Evolutionary conservation across 2,888 invertebrate genomes (phyloP), one percentile per base, ranked within the genome.

Genomic region (Torymus tubicola): DNA sequence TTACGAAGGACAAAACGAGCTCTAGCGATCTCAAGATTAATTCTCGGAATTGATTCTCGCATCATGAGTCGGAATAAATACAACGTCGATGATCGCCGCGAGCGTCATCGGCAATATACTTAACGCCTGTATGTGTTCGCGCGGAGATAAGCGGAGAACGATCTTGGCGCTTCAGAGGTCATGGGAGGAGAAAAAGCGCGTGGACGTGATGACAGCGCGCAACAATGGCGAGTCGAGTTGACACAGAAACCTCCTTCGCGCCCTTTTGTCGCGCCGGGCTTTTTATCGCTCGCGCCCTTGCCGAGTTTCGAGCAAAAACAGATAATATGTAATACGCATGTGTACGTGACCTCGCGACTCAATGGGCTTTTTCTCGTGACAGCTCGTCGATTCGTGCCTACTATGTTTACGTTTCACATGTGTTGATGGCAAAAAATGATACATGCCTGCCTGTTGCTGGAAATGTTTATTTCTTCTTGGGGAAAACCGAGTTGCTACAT

Each of bases 181-280:
- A 42, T 8, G 42, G 42, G 42, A 8, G 42, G 42, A 42, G 10
- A 42, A 42, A 42, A 8, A 5, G 1, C 21, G 5, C 42, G 31
- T 8, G 5, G 42, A 42, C 42, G 42, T 42, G 42, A 42, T 8
- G 42, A 8, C 42, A 8, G 42, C 8, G 42, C 42, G 42, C 0
- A 5, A 42, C 42, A 42, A 42, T 42, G 42, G 42, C 42, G 42
- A 42, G 42, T 8, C 8, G 42, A 42, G 42, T 42, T 42, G 74
- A 79, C 74, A 69, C 58, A 74, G 69, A 79, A 79, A 79, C 74
- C 79, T 73, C 16, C 73, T 69, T 69, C 69, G 31, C 58, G 64
- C 55, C 69, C 69, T 69, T 70, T 74, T 67, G 42, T 58, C 2
- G 57, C 8, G 5, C 42, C 42, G 14, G 14, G 2, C 18, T 67